These are phyloP conservation scores for Drosophila prostipennis DNA, from an alignment of 2,888 invertebrate species.

Conservation along the genomic window DNA sequence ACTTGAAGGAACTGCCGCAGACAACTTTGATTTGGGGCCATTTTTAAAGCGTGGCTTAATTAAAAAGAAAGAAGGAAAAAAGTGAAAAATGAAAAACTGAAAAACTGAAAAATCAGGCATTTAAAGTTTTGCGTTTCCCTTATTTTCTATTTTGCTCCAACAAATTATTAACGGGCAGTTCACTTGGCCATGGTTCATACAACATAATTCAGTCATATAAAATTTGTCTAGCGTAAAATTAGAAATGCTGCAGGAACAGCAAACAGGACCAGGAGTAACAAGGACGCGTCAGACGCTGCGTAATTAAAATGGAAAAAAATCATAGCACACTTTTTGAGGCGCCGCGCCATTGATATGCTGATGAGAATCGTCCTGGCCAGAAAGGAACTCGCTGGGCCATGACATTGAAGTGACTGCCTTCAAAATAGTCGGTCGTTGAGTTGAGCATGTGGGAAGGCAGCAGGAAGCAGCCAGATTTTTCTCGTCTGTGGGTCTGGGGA, in stretches of 20 bases:
- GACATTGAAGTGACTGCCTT: conserved; percentile 71
- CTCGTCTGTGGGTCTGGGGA: not conserved
- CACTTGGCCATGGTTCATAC: conserved; percentile 67
- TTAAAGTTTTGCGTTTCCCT: conserved; percentile 53
- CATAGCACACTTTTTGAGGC: conserved; percentile 49
- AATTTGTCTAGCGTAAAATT: conserved; percentile 83
- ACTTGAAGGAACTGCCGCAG: conserved; percentile 46
- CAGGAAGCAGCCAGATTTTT: conserved; percentile 25
- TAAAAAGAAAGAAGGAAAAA: conserved; percentile 44
- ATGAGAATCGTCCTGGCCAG: conserved; percentile 45
- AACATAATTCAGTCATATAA: conserved; percentile 82
- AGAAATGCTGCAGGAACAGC: conserved; percentile 65
- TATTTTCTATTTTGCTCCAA: conserved; percentile 4
- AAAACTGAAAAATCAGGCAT: conserved; percentile 35
- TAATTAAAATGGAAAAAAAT: conserved; percentile 70
- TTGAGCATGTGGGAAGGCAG: conserved; percentile 6
- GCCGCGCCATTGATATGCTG: conserved; percentile 69
- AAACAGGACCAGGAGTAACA: conserved; percentile 15
- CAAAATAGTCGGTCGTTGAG: conserved; percentile 42
- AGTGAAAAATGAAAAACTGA: not conserved
- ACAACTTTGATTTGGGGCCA: conserved; percentile 53
- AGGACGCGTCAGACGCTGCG: conserved; percentile 54
- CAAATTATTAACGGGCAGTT: conserved; percentile 53
- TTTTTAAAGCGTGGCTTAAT: conserved; percentile 57
- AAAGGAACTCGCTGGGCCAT: conserved; percentile 55